Base-by-base conservation (phyloP, 2,888 invertebrate species). In the Punctoribates punctum region DNA sequence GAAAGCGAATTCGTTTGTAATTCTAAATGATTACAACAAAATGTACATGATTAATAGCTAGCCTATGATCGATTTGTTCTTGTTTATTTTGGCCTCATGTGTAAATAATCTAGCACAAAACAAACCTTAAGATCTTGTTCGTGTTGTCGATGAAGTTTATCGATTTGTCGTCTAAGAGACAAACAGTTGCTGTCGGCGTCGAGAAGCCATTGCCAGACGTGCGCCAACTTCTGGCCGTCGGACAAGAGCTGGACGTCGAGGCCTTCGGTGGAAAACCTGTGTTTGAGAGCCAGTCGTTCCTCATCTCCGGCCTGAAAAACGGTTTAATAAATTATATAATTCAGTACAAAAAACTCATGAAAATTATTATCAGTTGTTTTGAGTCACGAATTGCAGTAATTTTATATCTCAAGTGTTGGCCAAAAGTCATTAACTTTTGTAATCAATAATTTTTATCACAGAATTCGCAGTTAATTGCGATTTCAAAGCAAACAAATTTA, bases 131-230 rank as follows among this genome's bases (percentile, higher is more conserved):
- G 81, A 79, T 85, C 84, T 79, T 84, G 83, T 79, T 83, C 82
- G 76, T 84, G 83, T 75, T 84, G 82, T 75, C 83, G 82, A 74
- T 83, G 81, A 25, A 84, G 79, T 80, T 85, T 85, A 78, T 85
- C 85, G 75, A 84, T 80, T 81, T 84, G 84, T 79, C 83, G 82
- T 25, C 84, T 79, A 1, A 83, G 82, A 51, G 84, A 84, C 54
- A 82, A 82, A 34, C 84, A 81, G 80, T 85, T 85, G 73, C 83
- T 84, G 79, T 85, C 85, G 34, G 84, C 84, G 81, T 85, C 85
- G 27, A 83, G 83, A 67, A 85, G 79, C 84, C 84, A 84, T 65
- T 84, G 80, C 84, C 84, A 85, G 38, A 84, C 82, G 79, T 84
- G 83, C 57, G 84, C 80, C 11, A 83, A 77, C 60, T 83, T 81